Conservation (phyloP, 1,140 invertebrate genomes). For the Aphis craccivora region DNA sequence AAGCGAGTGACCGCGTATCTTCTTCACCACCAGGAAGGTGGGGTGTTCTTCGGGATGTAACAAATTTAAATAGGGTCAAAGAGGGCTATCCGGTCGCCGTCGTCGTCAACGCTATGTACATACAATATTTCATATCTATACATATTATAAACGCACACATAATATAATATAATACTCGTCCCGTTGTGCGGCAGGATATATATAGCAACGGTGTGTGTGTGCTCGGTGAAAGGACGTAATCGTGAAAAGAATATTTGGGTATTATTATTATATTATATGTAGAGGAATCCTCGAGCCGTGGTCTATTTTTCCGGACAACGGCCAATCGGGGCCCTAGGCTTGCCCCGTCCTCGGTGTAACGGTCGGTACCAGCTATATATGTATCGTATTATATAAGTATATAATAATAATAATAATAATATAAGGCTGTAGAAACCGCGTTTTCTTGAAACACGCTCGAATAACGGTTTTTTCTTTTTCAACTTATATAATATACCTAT, state of each 20-base stretch:
- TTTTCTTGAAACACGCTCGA: slow-evolving; percentile 7
- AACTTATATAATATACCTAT: slow-evolving; percentile 9
- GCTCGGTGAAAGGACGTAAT: background rate
- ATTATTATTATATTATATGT: slow-evolving; percentile 21
- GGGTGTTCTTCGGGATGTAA: slow-evolving; percentile 30
- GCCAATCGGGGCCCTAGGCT: background rate
- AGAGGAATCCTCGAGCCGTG: background rate
- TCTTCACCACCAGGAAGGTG: background rate
- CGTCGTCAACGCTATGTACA: background rate
- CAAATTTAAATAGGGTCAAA: slow-evolving; percentile 58
- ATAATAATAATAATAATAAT: background rate
- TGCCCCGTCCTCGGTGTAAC: background rate
- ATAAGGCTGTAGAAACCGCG: background rate
- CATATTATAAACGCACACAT: background rate
- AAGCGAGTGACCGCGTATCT: background rate
- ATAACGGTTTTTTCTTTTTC: slow-evolving; percentile 30
- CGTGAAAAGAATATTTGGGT: slow-evolving; percentile 44
- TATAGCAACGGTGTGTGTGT: background rate
- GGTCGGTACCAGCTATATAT: slow-evolving; percentile 32
- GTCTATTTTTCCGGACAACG: slow-evolving; percentile 10
- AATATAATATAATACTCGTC: background rate
- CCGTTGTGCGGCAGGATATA: too few relatives aligned
- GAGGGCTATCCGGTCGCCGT: slow-evolving; percentile 25
- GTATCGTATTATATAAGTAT: background rate
- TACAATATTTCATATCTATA: background rate